Conservation (phyloP, 2,113 vertebrate genomes). For the Anolis carolinensis region DNA sequence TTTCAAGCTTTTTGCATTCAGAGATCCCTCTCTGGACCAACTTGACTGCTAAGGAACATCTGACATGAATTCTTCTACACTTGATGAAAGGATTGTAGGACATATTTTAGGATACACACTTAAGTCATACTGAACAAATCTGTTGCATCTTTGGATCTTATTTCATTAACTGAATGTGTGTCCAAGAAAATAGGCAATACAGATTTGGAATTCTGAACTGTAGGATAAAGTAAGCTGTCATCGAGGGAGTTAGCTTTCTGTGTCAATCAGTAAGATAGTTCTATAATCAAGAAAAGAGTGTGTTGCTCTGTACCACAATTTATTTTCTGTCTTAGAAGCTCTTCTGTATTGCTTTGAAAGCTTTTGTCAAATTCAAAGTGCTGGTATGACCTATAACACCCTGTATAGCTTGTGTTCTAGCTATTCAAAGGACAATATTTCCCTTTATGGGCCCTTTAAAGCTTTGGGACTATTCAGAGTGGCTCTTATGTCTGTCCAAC, state of each 20-base stretch:
- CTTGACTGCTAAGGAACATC: background rate
- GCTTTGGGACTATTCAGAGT: too few relatives aligned
- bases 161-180: background rate
- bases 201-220: background rate
- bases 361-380: constrained; percentile 37
- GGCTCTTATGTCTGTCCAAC: too few relatives aligned
- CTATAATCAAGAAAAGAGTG: constrained; percentile 12
- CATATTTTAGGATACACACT: background rate
- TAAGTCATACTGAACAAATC: background rate
- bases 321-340: constrained; percentile 65
- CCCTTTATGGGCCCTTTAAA: too few relatives aligned
- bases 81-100: background rate
- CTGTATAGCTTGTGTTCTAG: too few relatives aligned
- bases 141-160: background rate
- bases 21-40: background rate
- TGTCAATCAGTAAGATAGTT: too few relatives aligned
- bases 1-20: background rate
- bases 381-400: too few relatives aligned
- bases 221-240: background rate
- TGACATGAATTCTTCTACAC: background rate
- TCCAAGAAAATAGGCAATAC: background rate
- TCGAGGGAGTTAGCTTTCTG: too few relatives aligned
- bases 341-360: constrained; percentile 82
- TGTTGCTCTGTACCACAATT: constrained; percentile 53
- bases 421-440: too few relatives aligned